phyloP scores from a whole-genome alignment of 2,113 vertebrate genomes.

The Cynocephalus volans region DNA sequence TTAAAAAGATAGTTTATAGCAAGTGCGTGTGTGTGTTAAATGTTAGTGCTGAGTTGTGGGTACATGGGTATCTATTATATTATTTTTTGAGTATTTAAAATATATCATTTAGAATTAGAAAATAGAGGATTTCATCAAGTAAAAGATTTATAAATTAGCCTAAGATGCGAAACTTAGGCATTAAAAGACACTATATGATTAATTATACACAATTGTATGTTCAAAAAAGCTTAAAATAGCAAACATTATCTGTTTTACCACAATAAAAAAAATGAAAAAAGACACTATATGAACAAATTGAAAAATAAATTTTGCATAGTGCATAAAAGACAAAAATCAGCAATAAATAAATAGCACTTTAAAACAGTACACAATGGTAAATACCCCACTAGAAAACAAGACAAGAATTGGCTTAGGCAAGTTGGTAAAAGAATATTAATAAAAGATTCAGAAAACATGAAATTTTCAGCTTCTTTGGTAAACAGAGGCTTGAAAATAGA shows the following conservation, averaged over 20 bases:
- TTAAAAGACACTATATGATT: background rate
- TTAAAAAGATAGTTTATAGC: background rate
- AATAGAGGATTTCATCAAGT: background rate
- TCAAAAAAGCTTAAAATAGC: too few species aligned
- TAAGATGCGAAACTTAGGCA: background rate
- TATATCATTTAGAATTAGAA: conserved; percentile 33
- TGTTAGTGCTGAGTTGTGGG: background rate
- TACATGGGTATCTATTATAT: background rate
- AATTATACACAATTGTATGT: too few species aligned
- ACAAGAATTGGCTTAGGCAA: background rate
- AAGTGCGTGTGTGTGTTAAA: background rate
- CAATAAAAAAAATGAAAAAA: too few species aligned
- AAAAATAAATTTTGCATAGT: background rate
- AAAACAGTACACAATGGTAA: background rate
- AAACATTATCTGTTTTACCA: too few species aligned
- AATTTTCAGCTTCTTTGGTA: conserved; percentile 36
- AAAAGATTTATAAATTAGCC: background rate
- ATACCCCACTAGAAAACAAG: background rate
- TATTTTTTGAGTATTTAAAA: conserved; percentile 42
- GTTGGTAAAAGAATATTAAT: background rate
- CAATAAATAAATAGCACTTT: background rate
- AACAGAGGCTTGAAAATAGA: conserved; percentile 8
- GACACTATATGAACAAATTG: background rate
- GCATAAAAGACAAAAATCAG: background rate
- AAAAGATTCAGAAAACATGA: background rate